Conservation (phyloP, 2,797 vertebrate genomes). For the Percopsis omiscomaycus region DNA sequence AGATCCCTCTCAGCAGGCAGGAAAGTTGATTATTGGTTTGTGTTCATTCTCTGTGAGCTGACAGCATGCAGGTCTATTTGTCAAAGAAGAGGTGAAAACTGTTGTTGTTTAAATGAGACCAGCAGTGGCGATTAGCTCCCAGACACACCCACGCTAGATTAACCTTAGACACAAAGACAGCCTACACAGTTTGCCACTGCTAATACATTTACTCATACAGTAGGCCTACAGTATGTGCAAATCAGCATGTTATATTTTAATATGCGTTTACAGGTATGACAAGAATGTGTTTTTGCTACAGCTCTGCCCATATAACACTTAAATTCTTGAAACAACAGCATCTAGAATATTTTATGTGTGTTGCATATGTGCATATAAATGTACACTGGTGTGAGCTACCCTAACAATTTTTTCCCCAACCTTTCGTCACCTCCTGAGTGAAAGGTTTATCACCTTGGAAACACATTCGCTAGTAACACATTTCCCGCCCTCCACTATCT, state of each 20-base stretch:
- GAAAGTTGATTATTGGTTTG: constrained; percentile 38
- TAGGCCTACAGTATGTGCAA: background rate
- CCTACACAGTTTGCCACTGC: constrained; percentile 50
- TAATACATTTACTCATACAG: background rate
- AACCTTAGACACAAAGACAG: constrained; percentile 50
- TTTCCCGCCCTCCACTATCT: constrained; percentile 58
- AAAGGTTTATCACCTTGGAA: constrained; percentile 79
- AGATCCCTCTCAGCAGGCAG: constrained; percentile 32
- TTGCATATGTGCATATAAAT: constrained; percentile 12
- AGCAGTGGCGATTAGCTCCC: constrained; percentile 49
- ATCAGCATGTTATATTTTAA: background rate
- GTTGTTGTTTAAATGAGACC: constrained; percentile 54
- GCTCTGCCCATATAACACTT: background rate
- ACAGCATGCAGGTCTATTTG: constrained; percentile 42
- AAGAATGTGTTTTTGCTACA: background rate
- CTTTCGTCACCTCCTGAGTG: constrained; percentile 68
- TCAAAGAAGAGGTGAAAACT: constrained; percentile 42
- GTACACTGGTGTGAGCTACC: constrained; percentile 33
- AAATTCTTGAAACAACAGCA: background rate
- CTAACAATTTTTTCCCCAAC: constrained; percentile 45
- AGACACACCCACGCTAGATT: constrained; percentile 44
- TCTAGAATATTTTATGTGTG: background rate
- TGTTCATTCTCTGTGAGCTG: constrained; percentile 46
- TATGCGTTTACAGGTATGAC: constrained; percentile 9
- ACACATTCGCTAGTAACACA: constrained; percentile 69